These are phyloP conservation scores for Caenorhabditis sinica DNA, from an alignment of 2,888 invertebrate genomes.

Conservation along the genomic window DNA sequence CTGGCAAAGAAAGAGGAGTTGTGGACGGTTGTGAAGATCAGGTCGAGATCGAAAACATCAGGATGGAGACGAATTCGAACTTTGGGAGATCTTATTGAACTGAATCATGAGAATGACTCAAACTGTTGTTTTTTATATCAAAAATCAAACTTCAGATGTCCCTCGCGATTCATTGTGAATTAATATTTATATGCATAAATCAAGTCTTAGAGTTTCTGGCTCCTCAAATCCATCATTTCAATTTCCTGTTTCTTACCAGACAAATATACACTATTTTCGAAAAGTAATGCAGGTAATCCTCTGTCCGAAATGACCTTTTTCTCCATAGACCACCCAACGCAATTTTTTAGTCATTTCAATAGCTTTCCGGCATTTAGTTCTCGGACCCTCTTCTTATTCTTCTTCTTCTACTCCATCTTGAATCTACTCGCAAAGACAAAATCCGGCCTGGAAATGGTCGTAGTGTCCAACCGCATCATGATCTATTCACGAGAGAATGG, in stretches of 20 bases:
- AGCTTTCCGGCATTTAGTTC: conserved; percentile 61
- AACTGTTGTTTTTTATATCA: not conserved
- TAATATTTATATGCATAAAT: too few species aligned
- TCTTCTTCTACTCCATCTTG: too few species aligned
- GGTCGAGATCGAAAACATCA: not conserved
- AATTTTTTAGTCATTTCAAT: conserved; percentile 57
- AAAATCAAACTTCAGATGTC: too few species aligned
- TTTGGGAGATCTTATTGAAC: not conserved
- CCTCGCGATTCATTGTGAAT: too few species aligned
- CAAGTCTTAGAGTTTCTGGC: too few species aligned
- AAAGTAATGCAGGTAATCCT: conserved; percentile 27
- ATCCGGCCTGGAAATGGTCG: conserved; percentile 59
- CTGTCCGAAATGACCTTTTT: conserved; percentile 24
- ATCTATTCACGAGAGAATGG: conserved; percentile 63
- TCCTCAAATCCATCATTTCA: not conserved
- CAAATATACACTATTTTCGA: not conserved
- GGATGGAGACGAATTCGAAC: conserved; percentile 6
- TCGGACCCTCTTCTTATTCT: conserved; percentile 27
- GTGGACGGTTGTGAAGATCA: conserved; percentile 6
- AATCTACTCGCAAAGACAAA: conserved; percentile 27
- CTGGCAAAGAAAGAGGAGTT: not conserved
- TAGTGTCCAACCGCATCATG: conserved; percentile 63
- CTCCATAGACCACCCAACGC: conserved; percentile 11
- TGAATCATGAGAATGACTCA: not conserved
- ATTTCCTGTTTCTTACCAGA: not conserved